Evolutionary conservation across 2,113 vertebrate genomes (phyloP), one percentile per base, ranked within the genome.

Genomic region (Oceanodroma tethys): DNA sequence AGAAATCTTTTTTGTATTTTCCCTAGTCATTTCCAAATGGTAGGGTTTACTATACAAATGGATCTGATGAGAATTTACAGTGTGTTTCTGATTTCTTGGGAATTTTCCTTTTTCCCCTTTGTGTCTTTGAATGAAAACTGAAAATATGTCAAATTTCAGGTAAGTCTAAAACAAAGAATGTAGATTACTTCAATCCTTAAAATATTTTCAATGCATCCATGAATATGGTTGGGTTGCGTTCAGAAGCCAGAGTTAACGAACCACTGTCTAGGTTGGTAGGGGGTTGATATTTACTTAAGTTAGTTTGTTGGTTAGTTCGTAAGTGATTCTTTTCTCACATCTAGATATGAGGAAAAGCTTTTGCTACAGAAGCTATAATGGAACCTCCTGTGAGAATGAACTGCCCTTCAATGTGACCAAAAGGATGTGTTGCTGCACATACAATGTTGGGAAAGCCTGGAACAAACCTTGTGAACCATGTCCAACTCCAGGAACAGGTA

Each of bases 371-470:
- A 98, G 98, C 90, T 98, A 98, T 70, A 99, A 98, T 67, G 98
- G 98, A 92, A 98, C 98, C 32, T 96, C 93, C 11, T 99, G 99
- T 98, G 98, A 98, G 60, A 98, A 99, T 42, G 98, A 99, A 29
- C 71, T 99, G 43, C 98, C 98, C 29, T 99, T 99, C 88, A 99
- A 98, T 50, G 97, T 98, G 80, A 99, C 99, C 19, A 98, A 98
- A 92, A 98, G 98, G 66, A 98, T 99, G 97, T 99, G 99, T 94
- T 99, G 99, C 95, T 99, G 98, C 78, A 98, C 98, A 0, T 98
- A 98, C 76, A 99, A 99, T 13, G 97, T 99, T 73, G 99, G 99
- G 21, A 99, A 99, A 97, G 98, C 98, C 72, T 99, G 99, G 99
- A 99, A 98, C 92, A 99, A 98, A n/a, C 98, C 98, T 7, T 99